phyloP scores from a whole-genome alignment of 2,113 vertebrate genomes.

The Calyptommatus sinebrachiatus region DNA sequence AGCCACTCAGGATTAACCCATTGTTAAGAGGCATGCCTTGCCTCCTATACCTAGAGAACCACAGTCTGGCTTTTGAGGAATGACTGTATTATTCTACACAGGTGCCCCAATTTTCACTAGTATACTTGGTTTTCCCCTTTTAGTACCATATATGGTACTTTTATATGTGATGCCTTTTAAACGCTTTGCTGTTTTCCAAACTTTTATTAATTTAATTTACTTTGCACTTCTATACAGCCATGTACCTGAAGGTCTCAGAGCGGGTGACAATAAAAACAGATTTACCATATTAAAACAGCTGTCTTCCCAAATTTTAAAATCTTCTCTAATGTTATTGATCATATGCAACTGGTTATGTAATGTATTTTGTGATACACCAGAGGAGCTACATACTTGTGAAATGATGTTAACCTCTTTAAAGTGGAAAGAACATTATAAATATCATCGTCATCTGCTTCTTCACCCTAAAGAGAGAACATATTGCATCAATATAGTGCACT shows the following conservation, averaged over 20 bases:
- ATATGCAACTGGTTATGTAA: accelerated
- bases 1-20: no score
- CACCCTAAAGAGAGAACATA: slow-evolving; percentile 77
- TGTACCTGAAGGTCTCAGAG: no score
- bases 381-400: slow-evolving; percentile 89
- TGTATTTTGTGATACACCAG: slow-evolving; percentile 23
- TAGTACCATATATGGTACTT: neutral
- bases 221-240: no score
- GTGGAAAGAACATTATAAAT: slow-evolving; percentile 97
- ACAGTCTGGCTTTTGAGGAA: no score
- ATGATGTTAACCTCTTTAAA: slow-evolving; percentile 94
- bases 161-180: neutral
- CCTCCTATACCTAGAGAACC: no score
- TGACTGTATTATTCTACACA: no score
- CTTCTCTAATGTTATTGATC: neutral
- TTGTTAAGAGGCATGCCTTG: no score
- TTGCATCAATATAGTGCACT: neutral
- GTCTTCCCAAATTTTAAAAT: neutral
- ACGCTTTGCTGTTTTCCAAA: neutral
- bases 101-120: no score
- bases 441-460: slow-evolving; percentile 97
- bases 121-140: neutral
- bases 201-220: no score
- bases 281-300: no score
- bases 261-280: no score